A percentile compares a stretch with the other conserved stretches of the same genome.
phyloP scores from a whole-genome alignment of 2,888 invertebrate species.

The Eupithecia insigniata region DNA sequence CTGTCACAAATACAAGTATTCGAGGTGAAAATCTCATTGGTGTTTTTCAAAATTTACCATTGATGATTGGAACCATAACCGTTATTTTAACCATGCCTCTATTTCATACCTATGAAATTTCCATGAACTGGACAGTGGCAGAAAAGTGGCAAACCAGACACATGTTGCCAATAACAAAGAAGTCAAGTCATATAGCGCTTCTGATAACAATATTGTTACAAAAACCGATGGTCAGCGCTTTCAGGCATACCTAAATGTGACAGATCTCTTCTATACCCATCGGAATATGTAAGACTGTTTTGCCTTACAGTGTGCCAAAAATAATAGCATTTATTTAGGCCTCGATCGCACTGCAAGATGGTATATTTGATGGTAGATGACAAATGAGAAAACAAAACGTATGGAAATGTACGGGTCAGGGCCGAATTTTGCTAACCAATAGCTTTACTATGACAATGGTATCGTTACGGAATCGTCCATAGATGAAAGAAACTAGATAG shows the following conservation, averaged over 20 bases:
- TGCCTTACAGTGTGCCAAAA: neutral
- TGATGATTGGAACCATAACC: too few relatives aligned
- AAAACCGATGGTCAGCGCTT: neutral
- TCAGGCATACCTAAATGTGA: neutral
- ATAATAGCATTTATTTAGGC: too few relatives aligned
- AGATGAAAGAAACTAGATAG: too few relatives aligned
- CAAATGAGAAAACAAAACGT: neutral
- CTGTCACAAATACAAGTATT: conserved; percentile 1
- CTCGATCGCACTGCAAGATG: neutral
- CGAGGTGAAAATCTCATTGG: neutral
- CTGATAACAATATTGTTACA: neutral
- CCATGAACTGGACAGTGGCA: neutral
- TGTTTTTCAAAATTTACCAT: neutral
- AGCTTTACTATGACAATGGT: too few relatives aligned
- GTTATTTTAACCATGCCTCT: neutral
- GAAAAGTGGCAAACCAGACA: conserved; percentile 1
- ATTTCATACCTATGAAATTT: neutral
- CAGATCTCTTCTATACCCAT: neutral
- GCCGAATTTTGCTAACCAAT: too few relatives aligned
- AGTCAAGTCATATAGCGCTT: neutral
- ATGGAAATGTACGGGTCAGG: neutral
- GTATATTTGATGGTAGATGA: neutral
- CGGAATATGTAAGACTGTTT: too few relatives aligned
- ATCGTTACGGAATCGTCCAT: too few relatives aligned
- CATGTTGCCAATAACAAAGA: neutral